phyloP scores from a whole-genome alignment of 53 echinoderm and acorn worm species.

The Henricia sp. region DNA sequence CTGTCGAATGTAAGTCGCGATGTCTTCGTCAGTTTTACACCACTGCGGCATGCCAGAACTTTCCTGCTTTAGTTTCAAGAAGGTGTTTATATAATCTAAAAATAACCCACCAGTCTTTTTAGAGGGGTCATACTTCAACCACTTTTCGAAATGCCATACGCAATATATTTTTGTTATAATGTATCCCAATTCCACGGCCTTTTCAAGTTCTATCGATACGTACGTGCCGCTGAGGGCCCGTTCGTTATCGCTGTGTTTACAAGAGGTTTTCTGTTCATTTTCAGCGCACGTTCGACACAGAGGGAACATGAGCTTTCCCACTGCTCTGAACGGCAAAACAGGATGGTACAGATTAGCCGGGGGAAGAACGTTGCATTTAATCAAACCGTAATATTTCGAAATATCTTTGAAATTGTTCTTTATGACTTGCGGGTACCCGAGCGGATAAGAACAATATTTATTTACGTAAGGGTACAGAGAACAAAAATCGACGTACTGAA shows the following conservation, averaged over 20 bases:
- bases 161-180: slow-evolving; percentile 37
- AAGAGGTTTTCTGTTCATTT: slow-evolving; percentile 32
- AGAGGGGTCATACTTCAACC: slow-evolving; percentile 8
- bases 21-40: slow-evolving; percentile 59
- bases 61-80: too few species aligned
- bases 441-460: slow-evolving; percentile 39
- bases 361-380: slow-evolving; percentile 24
- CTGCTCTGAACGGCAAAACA: slow-evolving; percentile 31
- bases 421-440: slow-evolving; percentile 12
- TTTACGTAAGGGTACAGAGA: too few species aligned
- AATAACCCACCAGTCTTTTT: slow-evolving; percentile 59
- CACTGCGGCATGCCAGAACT: too few species aligned
- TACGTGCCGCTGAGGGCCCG: slow-evolving; percentile 53
- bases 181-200: slow-evolving; percentile 63
- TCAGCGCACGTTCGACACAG: slow-evolving; percentile 30
- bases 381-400: slow-evolving; percentile 19
- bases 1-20: slow-evolving; percentile 28
- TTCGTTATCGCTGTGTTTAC: slow-evolving; percentile 45
- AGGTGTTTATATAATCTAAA: slow-evolving; percentile 67
- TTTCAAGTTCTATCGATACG: slow-evolving; percentile 66
- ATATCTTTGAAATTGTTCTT: slow-evolving; percentile 24
- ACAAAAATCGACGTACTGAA: slow-evolving; percentile 40
- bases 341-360: slow-evolving; percentile 25
- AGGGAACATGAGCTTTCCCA: slow-evolving; percentile 20
- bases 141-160: slow-evolving; percentile 72